Evolutionary conservation across 2,797 vertebrate genomes (phyloP), one percentile per base, ranked within the genome.

Genomic region (Carduelis carduelis): DNA sequence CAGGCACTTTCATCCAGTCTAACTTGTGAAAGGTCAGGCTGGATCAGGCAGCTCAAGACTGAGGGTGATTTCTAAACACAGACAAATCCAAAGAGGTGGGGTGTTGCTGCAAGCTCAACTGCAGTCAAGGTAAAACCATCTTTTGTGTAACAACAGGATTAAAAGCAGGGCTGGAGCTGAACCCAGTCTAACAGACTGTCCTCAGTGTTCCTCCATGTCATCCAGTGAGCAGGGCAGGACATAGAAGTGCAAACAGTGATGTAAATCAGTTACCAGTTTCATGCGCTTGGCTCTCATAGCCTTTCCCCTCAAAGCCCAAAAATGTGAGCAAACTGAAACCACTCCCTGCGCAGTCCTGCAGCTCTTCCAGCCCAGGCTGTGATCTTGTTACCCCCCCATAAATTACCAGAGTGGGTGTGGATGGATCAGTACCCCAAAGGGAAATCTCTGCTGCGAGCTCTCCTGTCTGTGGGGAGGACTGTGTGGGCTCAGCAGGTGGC

Each of bases 151-250:
- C 50, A 72, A 32, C 34, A 30, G 35, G 26, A 87, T 56, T 92
- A 77, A 95, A 97, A 94, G 63, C 37, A 86, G 68, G 70, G 56
- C 76, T 95, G 89, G 83, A 85, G 69, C 76, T 88, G 95, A 95
- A 95, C 55, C 70, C 76, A 96, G 80, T 77, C 89, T 88, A 92
- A 69, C 26, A 95, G 88, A 74, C 52, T 56, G 32, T 64, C 61
- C 57, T 74, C 60, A 15, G 1, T 2, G 26, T 30, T 83, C 35
- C 87, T 82, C 76, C 85, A 41, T 26, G 78, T 44, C 71, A 95
- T 35, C 57, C 87, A 91, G 79, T 35, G 61, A 96, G 88, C 8
- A 28, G 94, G 55, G 61, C 79, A 90, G 56, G 83, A 83, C 89
- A 93, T 0, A 82, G 72, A 95, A 97, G 79, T 41, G 76, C 63